Evolutionary conservation across 37 sponge, comb jelly and placozoan species (phyloP).

Genomic region (Mnemiopsis leidyi): DNA sequence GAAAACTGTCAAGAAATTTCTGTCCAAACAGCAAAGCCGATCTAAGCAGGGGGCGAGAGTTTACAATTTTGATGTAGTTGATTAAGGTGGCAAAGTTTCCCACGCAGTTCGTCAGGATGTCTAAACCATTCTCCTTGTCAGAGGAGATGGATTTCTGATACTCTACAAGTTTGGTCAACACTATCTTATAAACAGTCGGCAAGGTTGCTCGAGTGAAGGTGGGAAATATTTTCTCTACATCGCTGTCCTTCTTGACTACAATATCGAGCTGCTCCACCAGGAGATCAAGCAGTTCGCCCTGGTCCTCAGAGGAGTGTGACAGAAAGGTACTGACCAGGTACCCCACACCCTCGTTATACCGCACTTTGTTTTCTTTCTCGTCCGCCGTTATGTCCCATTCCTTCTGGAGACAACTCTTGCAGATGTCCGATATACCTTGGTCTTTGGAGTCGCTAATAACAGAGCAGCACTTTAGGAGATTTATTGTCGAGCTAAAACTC

Average conservation of each 20-base stretch:
- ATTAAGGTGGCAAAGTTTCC: slow-evolving; percentile 21
- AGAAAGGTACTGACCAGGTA: not conserved
- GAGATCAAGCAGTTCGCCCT: not conserved
- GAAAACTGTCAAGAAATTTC: slow-evolving; percentile 13
- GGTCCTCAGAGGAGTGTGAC: not conserved
- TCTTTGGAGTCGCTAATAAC: not conserved
- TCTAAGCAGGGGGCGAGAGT: slow-evolving; percentile 41
- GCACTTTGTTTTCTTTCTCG: not conserved
- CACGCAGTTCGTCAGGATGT: not conserved
- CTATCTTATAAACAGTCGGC: not conserved
- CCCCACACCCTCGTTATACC: slow-evolving; percentile 25
- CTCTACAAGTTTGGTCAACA: not conserved
- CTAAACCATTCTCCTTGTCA: not conserved
- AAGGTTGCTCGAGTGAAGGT: slow-evolving; percentile 27
- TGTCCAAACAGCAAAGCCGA: slow-evolving; percentile 28
- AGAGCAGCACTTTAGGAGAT: slow-evolving; percentile 16
- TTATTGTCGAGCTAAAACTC: not conserved
- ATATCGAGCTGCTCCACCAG: not conserved
- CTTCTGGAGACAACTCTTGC: slow-evolving; percentile 17
- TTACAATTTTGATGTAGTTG: slow-evolving; percentile 34
- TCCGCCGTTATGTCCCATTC: slow-evolving; percentile 17
- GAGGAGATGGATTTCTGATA: not conserved
- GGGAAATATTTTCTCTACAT: not conserved
- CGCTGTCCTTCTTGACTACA: not conserved
- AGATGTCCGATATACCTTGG: not conserved